Percentiles rank a stretch among this genome's conserved stretches.
Evolutionary conservation across 2,113 vertebrate genomes (phyloP).

Genomic region (Chloropsis cyanopogon): DNA sequence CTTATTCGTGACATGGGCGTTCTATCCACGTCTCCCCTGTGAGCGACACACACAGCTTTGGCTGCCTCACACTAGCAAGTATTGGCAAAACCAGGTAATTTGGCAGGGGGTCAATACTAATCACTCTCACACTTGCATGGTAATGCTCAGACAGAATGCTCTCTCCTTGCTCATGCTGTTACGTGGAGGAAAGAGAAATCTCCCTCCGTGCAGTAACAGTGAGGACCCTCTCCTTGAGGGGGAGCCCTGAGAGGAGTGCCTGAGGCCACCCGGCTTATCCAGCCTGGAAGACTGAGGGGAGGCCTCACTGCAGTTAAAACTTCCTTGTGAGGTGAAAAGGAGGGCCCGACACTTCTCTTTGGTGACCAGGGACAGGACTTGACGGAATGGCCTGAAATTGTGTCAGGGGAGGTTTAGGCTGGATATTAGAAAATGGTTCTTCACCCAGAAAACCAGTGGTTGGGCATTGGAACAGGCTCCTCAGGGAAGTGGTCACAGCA

Average conservation of each 20-base stretch:
- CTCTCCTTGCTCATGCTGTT: not conserved
- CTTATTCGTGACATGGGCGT: not conserved
- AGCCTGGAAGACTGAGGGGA: not conserved
- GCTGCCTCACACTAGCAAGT: not conserved
- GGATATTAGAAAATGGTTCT: not conserved
- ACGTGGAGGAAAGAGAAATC: not conserved
- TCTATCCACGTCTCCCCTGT: rapidly evolving
- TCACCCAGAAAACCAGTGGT: not conserved
- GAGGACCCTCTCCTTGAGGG: not conserved
- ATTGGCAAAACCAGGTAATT: not conserved
- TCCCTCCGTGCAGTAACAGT: not conserved
- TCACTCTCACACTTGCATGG: not conserved
- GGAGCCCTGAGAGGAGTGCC: rapidly evolving
- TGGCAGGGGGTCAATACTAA: not conserved
- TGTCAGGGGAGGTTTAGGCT: not conserved
- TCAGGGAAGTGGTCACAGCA: not conserved
- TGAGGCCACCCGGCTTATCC: rapidly evolving
- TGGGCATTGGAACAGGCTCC: not conserved
- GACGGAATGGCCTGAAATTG: not conserved
- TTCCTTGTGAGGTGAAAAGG: rapidly evolving
- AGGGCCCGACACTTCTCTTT: rapidly evolving
- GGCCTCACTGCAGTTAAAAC: rapidly evolving
- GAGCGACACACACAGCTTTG: rapidly evolving
- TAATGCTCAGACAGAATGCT: not conserved
- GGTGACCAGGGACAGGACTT: too few relatives aligned